Base-by-base conservation (phyloP, 2,113 vertebrate species). In the Trichomycterus rosablanca region DNA sequence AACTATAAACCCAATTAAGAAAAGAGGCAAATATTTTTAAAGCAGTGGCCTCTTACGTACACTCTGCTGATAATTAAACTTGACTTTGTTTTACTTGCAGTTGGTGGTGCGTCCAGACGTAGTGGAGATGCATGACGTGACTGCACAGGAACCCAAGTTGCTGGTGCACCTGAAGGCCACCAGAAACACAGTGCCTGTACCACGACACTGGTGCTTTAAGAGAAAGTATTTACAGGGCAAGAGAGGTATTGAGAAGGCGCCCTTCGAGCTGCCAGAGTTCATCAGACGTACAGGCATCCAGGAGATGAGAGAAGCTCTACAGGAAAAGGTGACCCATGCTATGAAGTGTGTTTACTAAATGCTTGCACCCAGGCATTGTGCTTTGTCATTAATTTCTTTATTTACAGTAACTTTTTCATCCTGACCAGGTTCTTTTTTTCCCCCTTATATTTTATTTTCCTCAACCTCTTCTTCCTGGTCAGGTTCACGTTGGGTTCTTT, bases 111-210 rank as follows among this genome's bases (percentile, higher is more conserved):
- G 94, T 0, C 94, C 94, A 0, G 93, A 96, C 0, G 93, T 96
- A 1, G 94, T 97, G 74, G 94, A 96, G 84, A 96, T 96, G 94
- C 94, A 97, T 0, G 93, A 96, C 0, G 93, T 96, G 46, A 96
- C 93, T 0, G 93, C 92, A 0, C 92, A 94, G 81, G 93, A 96
- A 73, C 94, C 93, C 49, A 93, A 95, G 74, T 88, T 96, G 48
- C 74, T 97, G 68, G 92, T 96, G 4, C 94, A 94, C 76, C 86
- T 95, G 8, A 96, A 97, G 77, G 92, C 91, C 76, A 94, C 93
- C 0, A 84, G 91, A 46, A 97, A 97, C 83, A 95, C 93, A 0
- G 92, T 97, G 45, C 94, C 93, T 0, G 93, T 97, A 11, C 94
- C 93, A 0, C 84, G 87, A 14, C 87, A 88, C 75, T 88, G 87